Percentiles rank a stretch among this genome's conserved stretches.
Conservation (phyloP, 2,888 invertebrate species). For the Heliconius ethilla region DNA sequence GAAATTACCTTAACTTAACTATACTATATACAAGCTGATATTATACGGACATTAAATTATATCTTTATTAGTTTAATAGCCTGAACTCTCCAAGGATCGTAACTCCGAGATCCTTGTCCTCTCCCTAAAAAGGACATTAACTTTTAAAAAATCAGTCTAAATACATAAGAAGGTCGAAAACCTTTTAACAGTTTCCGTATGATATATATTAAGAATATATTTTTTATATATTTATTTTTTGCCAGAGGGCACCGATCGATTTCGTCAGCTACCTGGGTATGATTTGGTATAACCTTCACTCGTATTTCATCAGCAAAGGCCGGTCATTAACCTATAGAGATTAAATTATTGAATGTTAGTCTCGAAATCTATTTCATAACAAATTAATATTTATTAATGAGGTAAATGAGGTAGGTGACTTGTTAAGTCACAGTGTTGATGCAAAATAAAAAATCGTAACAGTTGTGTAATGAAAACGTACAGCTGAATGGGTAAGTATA, state of each 20-base stretch:
- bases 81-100: background rate
- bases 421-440: background rate
- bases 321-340: slow-evolving; percentile 65
- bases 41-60: background rate
- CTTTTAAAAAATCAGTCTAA: slow-evolving; percentile 44
- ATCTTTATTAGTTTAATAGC: background rate
- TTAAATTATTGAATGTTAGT: slow-evolving; percentile 53
- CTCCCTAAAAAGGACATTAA: slow-evolving; percentile 36
- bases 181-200: slow-evolving; percentile 49
- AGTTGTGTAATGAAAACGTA: background rate
- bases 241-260: slow-evolving; percentile 58
- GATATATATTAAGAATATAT: slow-evolving; percentile 39
- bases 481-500: background rate
- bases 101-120: slow-evolving; percentile 38
- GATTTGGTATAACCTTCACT: slow-evolving; percentile 68
- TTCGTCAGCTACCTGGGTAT: slow-evolving; percentile 60
- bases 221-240: slow-evolving; percentile 46
- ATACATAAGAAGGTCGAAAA: slow-evolving; percentile 46
- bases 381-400: slow-evolving; percentile 43
- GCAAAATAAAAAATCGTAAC: background rate
- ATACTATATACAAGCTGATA: background rate
- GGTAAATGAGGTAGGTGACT: slow-evolving; percentile 36
- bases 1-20: no score
- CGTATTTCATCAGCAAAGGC: slow-evolving; percentile 66
- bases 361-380: slow-evolving; percentile 50